Evolutionary conservation across 2,113 vertebrate genomes (phyloP).

Genomic region (Ammospiza caudacuta): DNA sequence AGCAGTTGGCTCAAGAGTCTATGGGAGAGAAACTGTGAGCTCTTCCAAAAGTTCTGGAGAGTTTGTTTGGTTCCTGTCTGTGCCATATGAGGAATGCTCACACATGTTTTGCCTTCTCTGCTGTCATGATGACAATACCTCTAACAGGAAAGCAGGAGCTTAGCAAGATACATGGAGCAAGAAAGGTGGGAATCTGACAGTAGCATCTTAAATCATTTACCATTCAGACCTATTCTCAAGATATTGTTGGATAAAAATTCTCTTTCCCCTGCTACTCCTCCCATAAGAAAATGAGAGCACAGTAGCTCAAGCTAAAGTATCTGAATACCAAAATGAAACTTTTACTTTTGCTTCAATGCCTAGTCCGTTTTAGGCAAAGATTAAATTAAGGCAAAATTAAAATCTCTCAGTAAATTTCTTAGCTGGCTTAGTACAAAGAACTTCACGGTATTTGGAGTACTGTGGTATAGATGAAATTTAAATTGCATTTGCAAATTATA

Average conservation of each 20-base stretch:
- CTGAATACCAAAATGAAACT: background rate
- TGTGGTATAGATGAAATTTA: background rate
- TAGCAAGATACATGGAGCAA: background rate
- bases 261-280: background rate
- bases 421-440: background rate
- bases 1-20: background rate
- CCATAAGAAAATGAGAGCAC: background rate
- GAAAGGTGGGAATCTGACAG: background rate
- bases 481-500: background rate
- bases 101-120: background rate
- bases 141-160: background rate
- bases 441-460: background rate
- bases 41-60: background rate
- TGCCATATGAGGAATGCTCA: background rate
- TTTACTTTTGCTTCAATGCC: background rate
- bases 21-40: background rate
- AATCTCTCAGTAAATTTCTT: background rate
- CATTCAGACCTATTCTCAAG: background rate
- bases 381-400: background rate
- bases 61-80: background rate
- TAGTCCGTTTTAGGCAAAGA: background rate
- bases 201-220: background rate
- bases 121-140: rapidly evolving
- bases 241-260: background rate
- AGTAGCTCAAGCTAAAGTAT: background rate